Percentiles rank a stretch among this genome's conserved stretches.
Conservation (phyloP, 64 coral and sea anemone species). For the Hydrozoanthus tunicans region DNA sequence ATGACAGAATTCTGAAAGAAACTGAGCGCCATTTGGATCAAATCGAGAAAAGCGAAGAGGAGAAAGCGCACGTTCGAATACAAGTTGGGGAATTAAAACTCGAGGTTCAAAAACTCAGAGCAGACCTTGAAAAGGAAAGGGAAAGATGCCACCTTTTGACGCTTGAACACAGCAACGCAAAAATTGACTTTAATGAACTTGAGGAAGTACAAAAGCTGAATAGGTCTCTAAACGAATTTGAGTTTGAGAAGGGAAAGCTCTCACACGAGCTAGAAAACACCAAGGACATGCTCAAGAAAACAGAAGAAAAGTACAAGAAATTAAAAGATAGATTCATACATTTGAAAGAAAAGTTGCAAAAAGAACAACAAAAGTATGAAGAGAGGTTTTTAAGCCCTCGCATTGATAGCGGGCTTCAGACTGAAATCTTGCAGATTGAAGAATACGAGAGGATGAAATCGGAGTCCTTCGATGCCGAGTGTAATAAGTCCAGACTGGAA, state of each 20-base stretch:
- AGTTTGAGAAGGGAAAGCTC: conserved; percentile 83
- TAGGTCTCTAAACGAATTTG: conserved; percentile 79
- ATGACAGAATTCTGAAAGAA: conserved; percentile 64
- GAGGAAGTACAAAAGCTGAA: conserved; percentile 84
- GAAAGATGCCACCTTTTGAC: conserved; percentile 33
- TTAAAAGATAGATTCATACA: conserved; percentile 77
- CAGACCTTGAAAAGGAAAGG: conserved; percentile 56
- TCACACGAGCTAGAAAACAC: conserved; percentile 69
- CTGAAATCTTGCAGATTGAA: conserved; percentile 68
- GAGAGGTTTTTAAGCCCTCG: conserved; percentile 70
- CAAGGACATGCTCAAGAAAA: conserved; percentile 65
- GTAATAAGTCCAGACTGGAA: conserved; percentile 62
- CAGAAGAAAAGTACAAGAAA: conserved; percentile 72
- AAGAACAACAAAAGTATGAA: conserved; percentile 77
- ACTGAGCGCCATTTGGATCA: conserved; percentile 53
- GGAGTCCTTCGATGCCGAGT: conserved; percentile 61
- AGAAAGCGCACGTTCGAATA: conserved; percentile 41
- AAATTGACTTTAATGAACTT: conserved; percentile 58
- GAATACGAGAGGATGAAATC: conserved; percentile 68
- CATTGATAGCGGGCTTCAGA: conserved; percentile 82
- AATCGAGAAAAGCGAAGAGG: conserved; percentile 57
- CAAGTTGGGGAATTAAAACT: conserved; percentile 54
- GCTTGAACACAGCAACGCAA: conserved; percentile 31
- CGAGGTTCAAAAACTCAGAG: conserved; percentile 40
- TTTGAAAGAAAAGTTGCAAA: conserved; percentile 72